Evolutionary conservation across 2,888 invertebrate genomes (phyloP), one percentile per base, ranked within the genome.

Genomic region (Girardia tigrina): DNA sequence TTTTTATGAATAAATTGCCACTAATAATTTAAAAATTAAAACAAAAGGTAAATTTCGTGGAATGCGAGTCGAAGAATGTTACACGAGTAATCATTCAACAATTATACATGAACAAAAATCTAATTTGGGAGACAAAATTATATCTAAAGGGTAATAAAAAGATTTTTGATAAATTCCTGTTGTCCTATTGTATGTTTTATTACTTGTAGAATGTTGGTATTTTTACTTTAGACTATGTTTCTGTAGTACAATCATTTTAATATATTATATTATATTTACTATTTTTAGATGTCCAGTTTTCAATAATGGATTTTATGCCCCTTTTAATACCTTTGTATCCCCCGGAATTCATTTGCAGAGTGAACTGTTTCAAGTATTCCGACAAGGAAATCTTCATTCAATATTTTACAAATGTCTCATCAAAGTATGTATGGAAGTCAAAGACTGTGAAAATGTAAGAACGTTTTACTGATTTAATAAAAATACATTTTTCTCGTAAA

Each of bases 131-230:
- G 56, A 56, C n/a, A 56, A 56, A 16, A 56, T 56, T 8, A 56
- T 56, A 56, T 56, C 56, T 20, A 56, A 56, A 56, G 56, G 56
- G 56, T 56, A 56, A 56, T n/a, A n/a, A n/a, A n/a, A n/a, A n/a
- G 23, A 20, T 56, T 20, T 56, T 56, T 56, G 4, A 56, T 56
- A 23, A 16, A 12, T 56, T 20, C 4, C 23, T 36, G 36, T 36
- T 12, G 36, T 36, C 12, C 16, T 36, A 12, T 36, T 12, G 16
- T 36, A 16, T 36, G 36, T 36, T 36, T 36, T 36, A 36, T 12
- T 8, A 36, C 36, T 36, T 36, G n/a, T n/a, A n/a, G n/a, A n/a
- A n/a, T n/a, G n/a, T n/a, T n/a, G n/a, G n/a, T n/a, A n/a, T n/a
- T n/a, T n/a, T n/a, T n/a, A n/a, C n/a, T n/a, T n/a, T n/a, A n/a